Evolutionary conservation across 2,888 invertebrate species (phyloP).

Genomic region (Parnassius apollo): DNA sequence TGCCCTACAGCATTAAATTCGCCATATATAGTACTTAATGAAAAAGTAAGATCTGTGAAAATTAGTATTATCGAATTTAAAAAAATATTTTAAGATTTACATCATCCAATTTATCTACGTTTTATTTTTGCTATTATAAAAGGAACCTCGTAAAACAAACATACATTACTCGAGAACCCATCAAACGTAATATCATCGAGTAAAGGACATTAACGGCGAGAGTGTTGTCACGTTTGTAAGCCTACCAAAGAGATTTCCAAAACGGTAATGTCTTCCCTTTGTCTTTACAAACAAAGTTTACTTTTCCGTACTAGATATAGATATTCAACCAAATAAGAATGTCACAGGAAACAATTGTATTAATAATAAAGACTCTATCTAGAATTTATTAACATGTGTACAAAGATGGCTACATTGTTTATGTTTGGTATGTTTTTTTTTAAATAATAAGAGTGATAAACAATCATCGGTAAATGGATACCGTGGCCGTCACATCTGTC

Average conservation of each 20-base stretch:
- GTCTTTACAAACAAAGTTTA: background rate
- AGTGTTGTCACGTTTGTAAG: slow-evolving; percentile 9
- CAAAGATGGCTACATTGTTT: background rate
- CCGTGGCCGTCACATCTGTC: no score
- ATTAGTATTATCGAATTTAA: no score
- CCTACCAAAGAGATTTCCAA: background rate
- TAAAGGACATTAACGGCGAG: slow-evolving; percentile 19
- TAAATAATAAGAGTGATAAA: background rate
- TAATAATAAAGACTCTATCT: slow-evolving; percentile 21
- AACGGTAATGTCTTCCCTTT: slow-evolving; percentile 6
- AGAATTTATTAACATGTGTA: slow-evolving; percentile 13
- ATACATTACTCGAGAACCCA: slow-evolving; percentile 12
- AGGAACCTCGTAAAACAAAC: slow-evolving; percentile 19
- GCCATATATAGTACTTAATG: no score
- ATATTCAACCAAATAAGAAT: background rate
- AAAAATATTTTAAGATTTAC: no score
- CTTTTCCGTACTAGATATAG: background rate
- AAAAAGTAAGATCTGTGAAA: no score
- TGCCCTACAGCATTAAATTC: no score
- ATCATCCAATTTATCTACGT: background rate
- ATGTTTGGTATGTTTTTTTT: background rate
- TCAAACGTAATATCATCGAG: slow-evolving; percentile 22
- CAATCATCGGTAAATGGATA: background rate
- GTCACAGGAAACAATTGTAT: slow-evolving; percentile 21
- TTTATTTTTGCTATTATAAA: slow-evolving; percentile 1